Evolutionary conservation across 1,140 invertebrate species (phyloP).

Genomic region (Antheraea mylitta): DNA sequence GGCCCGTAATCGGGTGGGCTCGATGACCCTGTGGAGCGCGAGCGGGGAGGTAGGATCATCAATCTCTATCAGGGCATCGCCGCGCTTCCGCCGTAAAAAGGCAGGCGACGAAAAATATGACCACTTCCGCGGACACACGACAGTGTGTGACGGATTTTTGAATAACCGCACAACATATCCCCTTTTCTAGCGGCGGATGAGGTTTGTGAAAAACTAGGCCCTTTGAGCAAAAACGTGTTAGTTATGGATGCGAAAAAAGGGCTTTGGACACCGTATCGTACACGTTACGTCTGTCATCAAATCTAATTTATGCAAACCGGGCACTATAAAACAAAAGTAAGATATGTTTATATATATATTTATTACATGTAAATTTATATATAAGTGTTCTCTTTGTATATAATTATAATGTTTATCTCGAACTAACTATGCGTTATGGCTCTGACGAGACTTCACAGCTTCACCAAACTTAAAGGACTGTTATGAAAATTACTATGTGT

Average conservation of each 20-base stretch:
- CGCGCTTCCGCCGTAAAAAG: constrained; percentile 43
- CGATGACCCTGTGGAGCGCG: constrained; percentile 42
- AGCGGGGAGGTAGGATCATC: constrained; percentile 46
- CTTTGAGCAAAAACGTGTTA: background rate
- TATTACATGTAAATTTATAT: no score
- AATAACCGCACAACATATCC: background rate
- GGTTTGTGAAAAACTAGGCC: background rate
- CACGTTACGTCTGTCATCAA: background rate
- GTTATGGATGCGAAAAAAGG: background rate
- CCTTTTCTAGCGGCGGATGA: background rate
- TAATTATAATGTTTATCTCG: no score
- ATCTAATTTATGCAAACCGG: background rate
- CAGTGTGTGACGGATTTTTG: background rate
- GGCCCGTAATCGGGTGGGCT: constrained; percentile 57
- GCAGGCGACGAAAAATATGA: constrained; percentile 52
- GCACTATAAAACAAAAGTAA: no score
- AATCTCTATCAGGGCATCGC: constrained; percentile 60
- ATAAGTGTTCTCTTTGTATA: no score
- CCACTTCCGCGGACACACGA: constrained; percentile 22
- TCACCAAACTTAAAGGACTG: no score
- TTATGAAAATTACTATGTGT: no score
- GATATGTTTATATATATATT: no score
- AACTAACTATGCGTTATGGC: no score
- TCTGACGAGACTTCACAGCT: no score
- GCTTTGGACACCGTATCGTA: background rate